These are phyloP conservation scores for Phaedon cochleariae DNA, from an alignment of 2,888 invertebrate species.

Conservation along the genomic window DNA sequence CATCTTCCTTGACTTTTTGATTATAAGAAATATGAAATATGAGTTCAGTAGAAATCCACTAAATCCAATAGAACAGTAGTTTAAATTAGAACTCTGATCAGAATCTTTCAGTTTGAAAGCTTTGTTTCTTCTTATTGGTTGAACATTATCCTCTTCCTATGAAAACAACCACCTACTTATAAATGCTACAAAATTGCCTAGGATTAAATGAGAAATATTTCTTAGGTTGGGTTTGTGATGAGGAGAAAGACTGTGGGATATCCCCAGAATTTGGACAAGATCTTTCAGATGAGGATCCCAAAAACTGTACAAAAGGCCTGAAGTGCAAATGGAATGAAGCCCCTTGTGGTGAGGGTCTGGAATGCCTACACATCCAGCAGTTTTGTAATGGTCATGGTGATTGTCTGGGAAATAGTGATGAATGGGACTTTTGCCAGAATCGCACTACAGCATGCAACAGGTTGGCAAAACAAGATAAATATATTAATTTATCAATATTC, in stretches of 20 bases:
- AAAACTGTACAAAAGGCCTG: constrained; percentile 69
- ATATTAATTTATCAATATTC: neutral
- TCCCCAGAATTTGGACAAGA: constrained; percentile 64
- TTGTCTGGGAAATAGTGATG: constrained; percentile 77
- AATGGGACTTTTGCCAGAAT: constrained; percentile 73
- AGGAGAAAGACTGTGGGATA: constrained; percentile 50
- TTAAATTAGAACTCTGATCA: too few species aligned
- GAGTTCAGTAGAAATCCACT: too few species aligned
- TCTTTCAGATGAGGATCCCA: constrained; percentile 74
- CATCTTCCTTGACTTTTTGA: too few species aligned
- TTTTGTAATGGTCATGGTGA: constrained; percentile 76
- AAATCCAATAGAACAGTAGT: too few species aligned
- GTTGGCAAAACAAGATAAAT: constrained; percentile 20
- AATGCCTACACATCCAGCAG: constrained; percentile 69
- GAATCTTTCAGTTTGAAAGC: too few species aligned
- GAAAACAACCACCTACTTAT: too few species aligned
- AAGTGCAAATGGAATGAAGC: constrained; percentile 75
- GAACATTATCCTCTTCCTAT: too few species aligned
- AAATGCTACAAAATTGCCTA: too few species aligned
- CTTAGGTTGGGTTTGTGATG: constrained; percentile 46
- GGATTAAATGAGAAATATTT: neutral
- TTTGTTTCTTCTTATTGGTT: too few species aligned
- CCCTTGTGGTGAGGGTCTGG: constrained; percentile 68
- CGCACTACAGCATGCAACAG: constrained; percentile 50
- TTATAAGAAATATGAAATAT: too few species aligned